These are phyloP conservation scores for Muschampia staudingeri DNA, from an alignment of 2,888 invertebrate genomes.

Conservation along the genomic window DNA sequence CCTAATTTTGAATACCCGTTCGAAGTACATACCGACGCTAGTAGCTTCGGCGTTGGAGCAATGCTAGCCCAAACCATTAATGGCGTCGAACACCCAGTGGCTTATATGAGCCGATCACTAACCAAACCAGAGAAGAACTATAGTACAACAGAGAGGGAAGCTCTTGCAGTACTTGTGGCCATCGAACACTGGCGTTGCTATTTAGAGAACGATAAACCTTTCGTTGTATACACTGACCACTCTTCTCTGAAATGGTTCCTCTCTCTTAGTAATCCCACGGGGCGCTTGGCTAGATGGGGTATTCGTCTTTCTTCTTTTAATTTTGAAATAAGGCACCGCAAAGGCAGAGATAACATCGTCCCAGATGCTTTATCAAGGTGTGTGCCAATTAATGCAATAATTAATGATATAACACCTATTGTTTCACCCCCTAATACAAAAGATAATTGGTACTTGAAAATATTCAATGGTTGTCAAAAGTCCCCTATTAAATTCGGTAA, in stretches of 20 bases:
- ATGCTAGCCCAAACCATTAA: not conserved
- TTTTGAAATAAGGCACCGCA: slow-evolving; percentile 51
- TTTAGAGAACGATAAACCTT: slow-evolving; percentile 21
- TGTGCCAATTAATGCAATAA: too few relatives aligned
- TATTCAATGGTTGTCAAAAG: slow-evolving; percentile 53
- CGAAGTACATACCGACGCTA: slow-evolving; percentile 66
- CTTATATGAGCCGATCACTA: not conserved
- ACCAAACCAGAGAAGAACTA: slow-evolving; percentile 54
- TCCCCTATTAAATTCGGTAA: slow-evolving; percentile 59
- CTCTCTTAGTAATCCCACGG: slow-evolving; percentile 54
- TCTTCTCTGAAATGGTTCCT: slow-evolving; percentile 56
- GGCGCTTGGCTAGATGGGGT: slow-evolving; percentile 66
- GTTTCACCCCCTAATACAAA: not conserved
- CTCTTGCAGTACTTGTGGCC: slow-evolving; percentile 54
- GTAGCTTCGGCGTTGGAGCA: slow-evolving; percentile 16
- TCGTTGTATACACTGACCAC: slow-evolving; percentile 56
- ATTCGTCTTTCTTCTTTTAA: slow-evolving; percentile 61
- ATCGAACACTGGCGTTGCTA: slow-evolving; percentile 45
- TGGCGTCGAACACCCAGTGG: not conserved
- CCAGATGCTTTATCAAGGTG: not conserved
- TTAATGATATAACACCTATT: not conserved
- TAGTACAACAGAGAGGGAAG: slow-evolving; percentile 56
- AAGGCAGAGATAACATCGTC: not conserved
- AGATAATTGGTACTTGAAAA: slow-evolving; percentile 61
- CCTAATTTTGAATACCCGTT: slow-evolving; percentile 49